phyloP scores from a whole-genome alignment of 64 coral and sea anemone species.

The Dendronephthya gigantea region DNA sequence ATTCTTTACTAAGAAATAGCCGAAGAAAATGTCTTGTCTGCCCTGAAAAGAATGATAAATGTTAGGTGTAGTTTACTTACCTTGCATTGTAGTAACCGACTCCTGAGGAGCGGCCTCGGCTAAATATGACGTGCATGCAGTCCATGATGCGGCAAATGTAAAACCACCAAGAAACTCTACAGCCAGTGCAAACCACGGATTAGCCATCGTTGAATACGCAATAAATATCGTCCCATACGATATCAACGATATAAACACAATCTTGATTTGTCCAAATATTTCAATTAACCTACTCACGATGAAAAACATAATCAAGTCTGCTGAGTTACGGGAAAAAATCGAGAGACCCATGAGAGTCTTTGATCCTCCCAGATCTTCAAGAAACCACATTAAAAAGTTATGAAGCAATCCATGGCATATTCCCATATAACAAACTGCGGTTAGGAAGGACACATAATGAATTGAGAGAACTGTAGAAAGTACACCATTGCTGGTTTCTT shows the following conservation, averaged over 20 bases:
- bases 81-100: slow-evolving; percentile 92
- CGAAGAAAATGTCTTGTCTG: too few relatives aligned
- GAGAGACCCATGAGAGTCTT: slow-evolving; percentile 90
- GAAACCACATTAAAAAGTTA: slow-evolving; percentile 92
- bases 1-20: too few relatives aligned
- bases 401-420: slow-evolving; percentile 80
- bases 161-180: slow-evolving; percentile 72
- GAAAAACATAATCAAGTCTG: slow-evolving; percentile 84
- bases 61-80: slow-evolving; percentile 25
- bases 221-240: slow-evolving; percentile 72
- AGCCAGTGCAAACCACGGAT: slow-evolving; percentile 73
- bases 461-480: slow-evolving; percentile 60
- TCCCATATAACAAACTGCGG: slow-evolving; percentile 87
- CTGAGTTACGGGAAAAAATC: slow-evolving; percentile 52
- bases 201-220: slow-evolving; percentile 62
- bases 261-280: slow-evolving; percentile 70
- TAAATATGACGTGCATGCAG: slow-evolving; percentile 91
- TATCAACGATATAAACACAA: slow-evolving; percentile 61
- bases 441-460: slow-evolving; percentile 80
- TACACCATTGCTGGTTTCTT: slow-evolving; percentile 28
- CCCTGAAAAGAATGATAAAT: too few relatives aligned
- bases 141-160: slow-evolving; percentile 86
- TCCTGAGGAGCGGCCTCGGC: slow-evolving; percentile 70
- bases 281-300: slow-evolving; percentile 78
- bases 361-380: slow-evolving; percentile 81